Conservation (phyloP, 2,113 vertebrate species). For the Synchiropus splendidus region DNA sequence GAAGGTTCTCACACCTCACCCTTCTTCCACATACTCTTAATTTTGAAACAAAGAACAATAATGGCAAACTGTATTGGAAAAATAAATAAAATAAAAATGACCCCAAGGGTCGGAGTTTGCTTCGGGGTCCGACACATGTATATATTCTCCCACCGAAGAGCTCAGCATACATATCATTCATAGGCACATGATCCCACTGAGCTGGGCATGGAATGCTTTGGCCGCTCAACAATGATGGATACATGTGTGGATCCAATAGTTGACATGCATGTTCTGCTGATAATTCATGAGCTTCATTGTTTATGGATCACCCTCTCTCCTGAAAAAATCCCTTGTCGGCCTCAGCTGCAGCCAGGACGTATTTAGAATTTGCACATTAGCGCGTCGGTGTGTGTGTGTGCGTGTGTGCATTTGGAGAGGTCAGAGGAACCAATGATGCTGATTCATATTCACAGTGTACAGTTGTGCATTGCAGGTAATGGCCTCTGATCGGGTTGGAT, state of each 20-base stretch:
- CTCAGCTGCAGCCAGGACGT: slow-evolving; percentile 2
- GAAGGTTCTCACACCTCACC: too few relatives aligned
- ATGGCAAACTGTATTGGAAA: too few relatives aligned
- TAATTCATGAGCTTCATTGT: slow-evolving; percentile 51
- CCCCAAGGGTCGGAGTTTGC: neutral
- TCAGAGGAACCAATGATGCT: slow-evolving; percentile 22
- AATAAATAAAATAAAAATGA: too few relatives aligned
- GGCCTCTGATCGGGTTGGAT: slow-evolving; percentile 31
- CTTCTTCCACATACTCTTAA: too few relatives aligned
- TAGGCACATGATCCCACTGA: slow-evolving; percentile 3
- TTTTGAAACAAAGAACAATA: too few relatives aligned
- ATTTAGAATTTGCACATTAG: slow-evolving; percentile 38
- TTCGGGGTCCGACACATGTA: too few relatives aligned
- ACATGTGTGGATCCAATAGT: slow-evolving; percentile 28
- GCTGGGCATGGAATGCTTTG: slow-evolving; percentile 36
- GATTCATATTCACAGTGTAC: slow-evolving; percentile 46
- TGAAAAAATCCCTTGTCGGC: slow-evolving; percentile 20
- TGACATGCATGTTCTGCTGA: slow-evolving; percentile 52
- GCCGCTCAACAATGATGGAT: slow-evolving; percentile 42
- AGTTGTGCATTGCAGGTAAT: slow-evolving; percentile 42
- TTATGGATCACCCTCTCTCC: slow-evolving; percentile 22
- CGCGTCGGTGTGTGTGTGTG: too few relatives aligned
- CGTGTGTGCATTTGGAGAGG: slow-evolving; percentile 31
- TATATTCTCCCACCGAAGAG: neutral
- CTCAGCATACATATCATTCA: slow-evolving; percentile 33